Evolutionary conservation across 2,888 invertebrate genomes (phyloP), one percentile per base, ranked within the genome.

Genomic region (Drosophila falleni): DNA sequence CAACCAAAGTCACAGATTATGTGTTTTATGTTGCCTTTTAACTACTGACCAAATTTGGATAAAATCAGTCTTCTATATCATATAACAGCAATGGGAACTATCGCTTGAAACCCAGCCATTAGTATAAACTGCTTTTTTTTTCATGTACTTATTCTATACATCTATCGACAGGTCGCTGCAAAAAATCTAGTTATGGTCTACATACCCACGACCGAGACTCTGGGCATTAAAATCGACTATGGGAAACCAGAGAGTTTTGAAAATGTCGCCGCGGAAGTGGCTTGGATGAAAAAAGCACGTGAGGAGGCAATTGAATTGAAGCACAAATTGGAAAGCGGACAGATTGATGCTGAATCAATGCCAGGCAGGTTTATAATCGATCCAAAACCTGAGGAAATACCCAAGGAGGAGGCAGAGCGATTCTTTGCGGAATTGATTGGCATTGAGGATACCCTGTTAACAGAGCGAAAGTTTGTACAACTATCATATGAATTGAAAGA

Each of bases 221-320:
- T 95, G 10, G 96, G 96, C 33, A 94, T 96, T 70, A 95, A 95
- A 88, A 91, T 96, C 47, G 95, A 95, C 90, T 94, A 94, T 67
- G 93, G 93, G 0, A 93, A 94, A 42, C 95, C 96, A 0, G 88
- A 91, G n/a, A 90, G 90, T 10, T 95, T 95, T 89, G 94, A 94
- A 80, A 95, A 92, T 78, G 95, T 95, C 11, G 93, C 93, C 1
- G 94, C 94, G 0, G 93, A 94, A 35, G 92, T 94, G 3, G 93
- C 94, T 55, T 96, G 96, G 95, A 95, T 95, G 71, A 94, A 95
- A 75, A 94, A 94, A 19, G 94, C 95, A 0, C 95, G 95, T 0
- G 93, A 94, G 39, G 95, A 95, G 55, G 94, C 95, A 2, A 91
- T 95, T 70, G 94, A 94, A 5, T 88, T 96, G 5, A 96, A 95